Evolutionary conservation across 2,797 vertebrate species (phyloP).

Genomic region (Gambusia yucatana): DNA sequence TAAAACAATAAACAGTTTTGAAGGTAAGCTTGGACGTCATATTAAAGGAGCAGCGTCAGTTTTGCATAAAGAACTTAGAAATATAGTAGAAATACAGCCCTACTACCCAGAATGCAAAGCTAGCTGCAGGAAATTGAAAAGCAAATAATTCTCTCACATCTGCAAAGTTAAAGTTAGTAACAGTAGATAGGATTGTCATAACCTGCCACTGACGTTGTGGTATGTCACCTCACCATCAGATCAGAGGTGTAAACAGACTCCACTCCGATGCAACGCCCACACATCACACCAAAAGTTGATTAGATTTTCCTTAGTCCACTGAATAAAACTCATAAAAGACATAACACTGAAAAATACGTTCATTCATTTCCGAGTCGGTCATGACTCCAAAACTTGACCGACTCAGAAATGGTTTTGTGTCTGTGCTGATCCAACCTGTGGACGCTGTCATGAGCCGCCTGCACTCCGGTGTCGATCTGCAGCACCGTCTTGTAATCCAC

Average conservation of each 20-base stretch:
- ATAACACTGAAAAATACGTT: neutral
- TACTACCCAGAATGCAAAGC: neutral
- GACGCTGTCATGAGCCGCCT: constrained; percentile 89
- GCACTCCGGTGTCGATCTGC: constrained; percentile 90
- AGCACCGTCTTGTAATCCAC: constrained; percentile 93
- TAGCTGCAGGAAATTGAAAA: neutral
- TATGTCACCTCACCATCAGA: neutral
- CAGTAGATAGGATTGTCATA: neutral
- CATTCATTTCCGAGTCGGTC: neutral
- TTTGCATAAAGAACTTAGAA: neutral
- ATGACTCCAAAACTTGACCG: no score
- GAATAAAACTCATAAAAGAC: neutral
- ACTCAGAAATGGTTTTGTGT: neutral
- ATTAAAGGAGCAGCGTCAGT: no score
- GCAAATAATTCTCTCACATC: neutral
- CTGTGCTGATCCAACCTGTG: constrained; percentile 74
- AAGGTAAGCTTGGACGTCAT: neutral
- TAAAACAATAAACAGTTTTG: neutral
- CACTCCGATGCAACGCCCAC: neutral
- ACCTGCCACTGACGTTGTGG: neutral
- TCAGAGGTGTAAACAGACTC: neutral
- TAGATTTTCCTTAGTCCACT: neutral
- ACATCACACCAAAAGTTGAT: neutral
- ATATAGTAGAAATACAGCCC: neutral
- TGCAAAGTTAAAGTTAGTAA: neutral